Conservation (phyloP, 2,888 invertebrate genomes). For the Rhingia rostrata region DNA sequence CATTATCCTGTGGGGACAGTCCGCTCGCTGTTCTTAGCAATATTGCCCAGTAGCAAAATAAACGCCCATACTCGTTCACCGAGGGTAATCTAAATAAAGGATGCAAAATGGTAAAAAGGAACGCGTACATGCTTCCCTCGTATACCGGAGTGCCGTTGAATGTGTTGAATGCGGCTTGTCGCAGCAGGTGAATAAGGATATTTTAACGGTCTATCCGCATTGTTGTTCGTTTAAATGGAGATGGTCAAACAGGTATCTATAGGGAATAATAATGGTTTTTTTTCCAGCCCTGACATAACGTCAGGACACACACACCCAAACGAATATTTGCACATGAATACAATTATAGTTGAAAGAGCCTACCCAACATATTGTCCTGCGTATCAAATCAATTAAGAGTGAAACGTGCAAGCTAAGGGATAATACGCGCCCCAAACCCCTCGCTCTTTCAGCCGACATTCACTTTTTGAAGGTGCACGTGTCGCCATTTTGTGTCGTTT, state of each 20-base stretch:
- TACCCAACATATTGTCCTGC: conserved; percentile 41
- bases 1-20: conserved; percentile 53
- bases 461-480: not conserved
- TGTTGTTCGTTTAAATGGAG: conserved; percentile 3
- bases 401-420: conserved; percentile 7
- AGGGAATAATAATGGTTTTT: conserved; percentile 30
- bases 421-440: not conserved
- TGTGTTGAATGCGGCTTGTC: not conserved
- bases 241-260: conserved; percentile 19
- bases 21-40: conserved; percentile 34
- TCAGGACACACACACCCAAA: conserved; percentile 14
- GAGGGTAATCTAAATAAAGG: conserved; percentile 25
- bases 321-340: conserved; percentile 8
- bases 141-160: not conserved
- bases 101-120: conserved; percentile 34
- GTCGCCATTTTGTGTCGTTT: conserved; percentile 23
- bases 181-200: conserved; percentile 8
- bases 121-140: conserved; percentile 2
- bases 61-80: not conserved
- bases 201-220: not conserved
- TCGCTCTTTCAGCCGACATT: conserved; percentile 16
- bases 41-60: conserved; percentile 8
- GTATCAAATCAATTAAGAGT: conserved; percentile 55
- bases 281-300: not conserved
- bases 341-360: conserved; percentile 11